Conservation (phyloP, 2,888 invertebrate species). For the Pheosia tremula region DNA sequence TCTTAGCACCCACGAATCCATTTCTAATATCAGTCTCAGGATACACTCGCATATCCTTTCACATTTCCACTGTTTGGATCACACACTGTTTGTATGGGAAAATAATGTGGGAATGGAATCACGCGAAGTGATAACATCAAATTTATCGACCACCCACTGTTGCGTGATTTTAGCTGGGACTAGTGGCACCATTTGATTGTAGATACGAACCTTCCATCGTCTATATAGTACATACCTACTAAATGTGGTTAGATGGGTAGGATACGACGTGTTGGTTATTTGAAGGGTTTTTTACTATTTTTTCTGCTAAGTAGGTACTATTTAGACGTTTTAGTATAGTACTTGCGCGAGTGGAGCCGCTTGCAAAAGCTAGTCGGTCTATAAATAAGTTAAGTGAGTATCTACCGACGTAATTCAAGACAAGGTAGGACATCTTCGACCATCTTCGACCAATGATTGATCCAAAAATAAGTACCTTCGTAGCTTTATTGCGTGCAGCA, state of each 20-base stretch:
- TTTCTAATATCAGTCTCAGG: conserved; percentile 52
- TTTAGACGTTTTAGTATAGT: too few relatives aligned
- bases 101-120: conserved; percentile 45
- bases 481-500: too few relatives aligned
- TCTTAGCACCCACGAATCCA: conserved; percentile 37
- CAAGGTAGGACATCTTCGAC: too few relatives aligned
- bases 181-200: conserved; percentile 7
- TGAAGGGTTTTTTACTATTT: too few relatives aligned
- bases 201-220: not conserved
- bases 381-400: too few relatives aligned
- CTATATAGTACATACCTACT: not conserved
- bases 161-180: conserved; percentile 47
- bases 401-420: too few relatives aligned
- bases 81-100: conserved; percentile 25
- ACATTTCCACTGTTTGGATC: conserved; percentile 29
- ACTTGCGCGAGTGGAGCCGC: too few relatives aligned
- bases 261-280: not conserved
- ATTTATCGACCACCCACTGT: conserved; percentile 56
- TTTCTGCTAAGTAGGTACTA: too few relatives aligned
- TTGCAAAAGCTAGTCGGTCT: too few relatives aligned
- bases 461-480: too few relatives aligned
- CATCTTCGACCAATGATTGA: too few relatives aligned
- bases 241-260: not conserved
- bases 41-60: conserved; percentile 64
- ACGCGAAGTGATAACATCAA: conserved; percentile 61